phyloP scores from a whole-genome alignment of 2,113 vertebrate genomes.

The Oreocharis arfaki region DNA sequence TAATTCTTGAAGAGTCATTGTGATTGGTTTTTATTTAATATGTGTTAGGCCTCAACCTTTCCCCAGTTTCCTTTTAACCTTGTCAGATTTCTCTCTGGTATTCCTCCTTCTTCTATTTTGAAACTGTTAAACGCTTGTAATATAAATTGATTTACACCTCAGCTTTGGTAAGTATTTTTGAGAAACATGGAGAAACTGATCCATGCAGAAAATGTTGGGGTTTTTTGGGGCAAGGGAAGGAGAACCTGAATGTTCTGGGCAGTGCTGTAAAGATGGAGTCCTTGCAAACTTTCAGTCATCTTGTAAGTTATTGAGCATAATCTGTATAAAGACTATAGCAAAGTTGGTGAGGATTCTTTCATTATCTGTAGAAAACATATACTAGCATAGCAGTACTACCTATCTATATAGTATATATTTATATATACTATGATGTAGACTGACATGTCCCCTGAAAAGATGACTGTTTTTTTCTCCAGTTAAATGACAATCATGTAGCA shows the following conservation, averaged over 20 bases:
- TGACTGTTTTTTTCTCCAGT: background rate
- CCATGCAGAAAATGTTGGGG: background rate
- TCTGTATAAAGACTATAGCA: background rate
- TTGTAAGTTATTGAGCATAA: background rate
- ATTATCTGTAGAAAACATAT: background rate
- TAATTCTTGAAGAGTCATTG: background rate
- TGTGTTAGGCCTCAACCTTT: background rate
- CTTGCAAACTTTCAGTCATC: background rate
- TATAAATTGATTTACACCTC: background rate
- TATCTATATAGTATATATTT: background rate
- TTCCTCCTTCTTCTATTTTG: background rate
- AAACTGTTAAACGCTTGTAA: background rate
- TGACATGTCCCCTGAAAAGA: background rate
- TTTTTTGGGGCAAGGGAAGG: background rate
- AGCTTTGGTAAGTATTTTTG: background rate
- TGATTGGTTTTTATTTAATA: constrained; percentile 36
- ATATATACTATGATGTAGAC: background rate
- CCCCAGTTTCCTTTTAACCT: constrained; percentile 9
- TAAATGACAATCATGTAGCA: background rate
- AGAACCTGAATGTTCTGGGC: background rate
- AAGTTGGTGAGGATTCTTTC: background rate
- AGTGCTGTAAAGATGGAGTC: background rate
- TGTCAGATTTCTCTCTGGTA: background rate
- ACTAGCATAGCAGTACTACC: background rate
- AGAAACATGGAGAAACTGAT: background rate